A percentile compares a stretch with the other conserved stretches of the same genome.
phyloP scores from a whole-genome alignment of 2,888 invertebrate species.

The Tubulanus polymorphus region DNA sequence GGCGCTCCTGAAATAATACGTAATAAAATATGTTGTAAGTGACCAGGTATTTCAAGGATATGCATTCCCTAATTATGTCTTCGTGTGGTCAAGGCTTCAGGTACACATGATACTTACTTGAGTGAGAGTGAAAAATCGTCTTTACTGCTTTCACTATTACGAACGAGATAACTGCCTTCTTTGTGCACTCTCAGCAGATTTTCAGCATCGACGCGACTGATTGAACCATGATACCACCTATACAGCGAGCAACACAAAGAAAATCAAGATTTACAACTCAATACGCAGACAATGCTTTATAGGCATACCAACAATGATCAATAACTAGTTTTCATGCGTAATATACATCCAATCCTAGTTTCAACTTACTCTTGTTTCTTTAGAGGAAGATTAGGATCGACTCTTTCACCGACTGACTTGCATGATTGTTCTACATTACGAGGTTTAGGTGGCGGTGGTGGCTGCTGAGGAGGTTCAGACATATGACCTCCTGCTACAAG shows the following conservation, averaged over 20 bases:
- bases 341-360: no score
- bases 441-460: no score
- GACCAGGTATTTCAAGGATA: no score
- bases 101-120: slow-evolving; percentile 69
- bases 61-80: background rate
- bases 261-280: no score
- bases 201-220: slow-evolving; percentile 88
- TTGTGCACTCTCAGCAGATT: slow-evolving; percentile 73
- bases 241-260: slow-evolving; percentile 6
- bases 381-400: slow-evolving; percentile 76
- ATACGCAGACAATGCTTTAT: no score
- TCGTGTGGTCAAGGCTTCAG: background rate
- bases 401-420: slow-evolving; percentile 65
- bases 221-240: slow-evolving; percentile 90
- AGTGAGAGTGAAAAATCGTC: slow-evolving; percentile 90
- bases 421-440: no score
- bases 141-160: slow-evolving; percentile 89
- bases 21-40: slow-evolving; percentile 5
- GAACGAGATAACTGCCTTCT: slow-evolving; percentile 90
- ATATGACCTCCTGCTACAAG: no score
- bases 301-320: no score
- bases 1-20: slow-evolving; percentile 69
- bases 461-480: no score
- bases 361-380: slow-evolving; percentile 78
- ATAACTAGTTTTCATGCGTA: no score